Evolutionary conservation across 2,113 vertebrate species (phyloP).

Genomic region (Buteo buteo): DNA sequence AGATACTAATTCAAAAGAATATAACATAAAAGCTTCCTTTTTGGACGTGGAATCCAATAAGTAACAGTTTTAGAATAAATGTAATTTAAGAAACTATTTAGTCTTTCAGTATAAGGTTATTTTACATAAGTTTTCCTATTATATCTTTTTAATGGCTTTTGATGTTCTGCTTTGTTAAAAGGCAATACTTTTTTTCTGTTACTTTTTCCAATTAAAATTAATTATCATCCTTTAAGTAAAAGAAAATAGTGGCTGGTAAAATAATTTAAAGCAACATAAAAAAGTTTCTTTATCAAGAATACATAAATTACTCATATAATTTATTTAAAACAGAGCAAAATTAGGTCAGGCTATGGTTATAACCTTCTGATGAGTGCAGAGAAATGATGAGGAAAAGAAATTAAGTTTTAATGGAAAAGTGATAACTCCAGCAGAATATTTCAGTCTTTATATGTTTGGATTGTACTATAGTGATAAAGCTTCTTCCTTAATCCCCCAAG

Average conservation of each 20-base stretch:
- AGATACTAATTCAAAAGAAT: not conserved
- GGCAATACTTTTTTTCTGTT: too few species aligned
- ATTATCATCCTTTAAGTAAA: not conserved
- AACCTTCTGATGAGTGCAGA: not conserved
- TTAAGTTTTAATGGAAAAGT: slow-evolving; percentile 20
- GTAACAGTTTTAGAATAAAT: not conserved
- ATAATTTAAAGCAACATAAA: not conserved
- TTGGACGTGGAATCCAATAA: not conserved
- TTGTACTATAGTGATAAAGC: not conserved
- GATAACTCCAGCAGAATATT: not conserved
- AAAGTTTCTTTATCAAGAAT: not conserved
- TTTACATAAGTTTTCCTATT: too few species aligned
- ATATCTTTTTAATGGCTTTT: too few species aligned
- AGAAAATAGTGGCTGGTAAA: not conserved
- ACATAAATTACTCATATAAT: not conserved
- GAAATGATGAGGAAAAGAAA: not conserved
- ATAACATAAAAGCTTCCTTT: not conserved
- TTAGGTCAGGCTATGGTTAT: not conserved
- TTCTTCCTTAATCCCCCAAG: not conserved
- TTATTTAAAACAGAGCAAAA: not conserved
- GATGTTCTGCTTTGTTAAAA: too few species aligned
- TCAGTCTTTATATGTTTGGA: not conserved
- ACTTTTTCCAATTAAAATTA: too few species aligned
- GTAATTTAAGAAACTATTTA: too few species aligned
- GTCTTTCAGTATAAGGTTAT: too few species aligned